Percentiles rank a stretch among this genome's conserved stretches.
phyloP scores from a whole-genome alignment of 2,113 vertebrate species.

The Grantiella picta region DNA sequence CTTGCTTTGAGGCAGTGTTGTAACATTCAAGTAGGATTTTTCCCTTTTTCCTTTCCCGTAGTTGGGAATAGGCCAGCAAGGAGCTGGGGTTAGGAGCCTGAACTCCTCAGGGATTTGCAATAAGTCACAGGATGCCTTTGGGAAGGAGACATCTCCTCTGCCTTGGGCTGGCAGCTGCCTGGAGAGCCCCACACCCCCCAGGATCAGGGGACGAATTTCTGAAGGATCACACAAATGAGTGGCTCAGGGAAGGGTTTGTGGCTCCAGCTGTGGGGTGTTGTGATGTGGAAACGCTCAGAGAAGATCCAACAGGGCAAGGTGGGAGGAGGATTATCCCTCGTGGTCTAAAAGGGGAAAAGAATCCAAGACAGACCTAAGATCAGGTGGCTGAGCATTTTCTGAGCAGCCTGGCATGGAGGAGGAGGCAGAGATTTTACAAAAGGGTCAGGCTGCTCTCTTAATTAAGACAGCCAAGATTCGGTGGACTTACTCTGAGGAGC shows the following conservation, averaged over 20 bases:
- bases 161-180: neutral
- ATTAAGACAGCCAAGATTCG: neutral
- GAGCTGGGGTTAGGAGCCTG: neutral
- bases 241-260: neutral
- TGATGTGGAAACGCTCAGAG: neutral
- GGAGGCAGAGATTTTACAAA: neutral
- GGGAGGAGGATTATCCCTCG: neutral
- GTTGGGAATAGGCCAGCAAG: neutral
- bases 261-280: neutral
- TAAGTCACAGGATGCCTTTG: neutral
- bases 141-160: neutral
- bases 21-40: neutral
- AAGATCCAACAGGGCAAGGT: neutral
- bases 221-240: neutral
- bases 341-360: neutral
- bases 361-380: neutral
- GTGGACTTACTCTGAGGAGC: neutral
- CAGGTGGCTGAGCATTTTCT: neutral
- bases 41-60: neutral
- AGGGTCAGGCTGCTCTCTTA: neutral
- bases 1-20: neutral
- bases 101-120: neutral
- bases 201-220: rapidly evolving
- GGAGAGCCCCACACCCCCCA: neutral
- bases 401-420: neutral